Evolutionary conservation across 2,797 vertebrate species (phyloP).

Genomic region (Tokudaia muenninki): DNA sequence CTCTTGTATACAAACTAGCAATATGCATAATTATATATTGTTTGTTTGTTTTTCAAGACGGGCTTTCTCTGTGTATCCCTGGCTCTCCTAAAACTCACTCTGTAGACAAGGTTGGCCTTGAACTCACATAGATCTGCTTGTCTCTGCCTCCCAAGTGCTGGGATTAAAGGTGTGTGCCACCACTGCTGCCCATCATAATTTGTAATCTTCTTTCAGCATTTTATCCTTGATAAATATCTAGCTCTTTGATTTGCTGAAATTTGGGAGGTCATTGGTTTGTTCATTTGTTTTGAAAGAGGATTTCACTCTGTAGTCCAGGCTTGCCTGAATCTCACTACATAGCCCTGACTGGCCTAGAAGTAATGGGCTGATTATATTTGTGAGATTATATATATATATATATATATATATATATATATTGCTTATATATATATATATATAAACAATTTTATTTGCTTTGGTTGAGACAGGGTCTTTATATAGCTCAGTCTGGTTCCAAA

Average conservation of each 20-base stretch:
- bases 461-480: background rate
- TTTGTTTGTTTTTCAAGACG: too few species aligned
- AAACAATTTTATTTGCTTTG: background rate
- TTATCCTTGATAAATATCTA: background rate
- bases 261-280: background rate
- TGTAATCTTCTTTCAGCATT: background rate
- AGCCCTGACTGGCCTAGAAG: background rate
- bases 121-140: too few species aligned
- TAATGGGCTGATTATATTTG: background rate
- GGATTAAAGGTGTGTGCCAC: too few species aligned
- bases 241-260: background rate
- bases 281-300: background rate
- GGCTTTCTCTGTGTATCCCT: too few species aligned
- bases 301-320: background rate
- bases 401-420: too few species aligned
- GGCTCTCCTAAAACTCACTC: too few species aligned
- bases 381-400: too few species aligned
- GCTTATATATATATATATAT: too few species aligned
- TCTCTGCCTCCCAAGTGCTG: too few species aligned
- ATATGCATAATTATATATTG: background rate
- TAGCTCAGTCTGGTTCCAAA: background rate
- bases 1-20: background rate
- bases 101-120: too few species aligned
- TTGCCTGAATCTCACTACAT: background rate
- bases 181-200: too few species aligned